Evolutionary conservation across 1,140 invertebrate species (phyloP).

Genomic region (Pentalonia nigronervosa): DNA sequence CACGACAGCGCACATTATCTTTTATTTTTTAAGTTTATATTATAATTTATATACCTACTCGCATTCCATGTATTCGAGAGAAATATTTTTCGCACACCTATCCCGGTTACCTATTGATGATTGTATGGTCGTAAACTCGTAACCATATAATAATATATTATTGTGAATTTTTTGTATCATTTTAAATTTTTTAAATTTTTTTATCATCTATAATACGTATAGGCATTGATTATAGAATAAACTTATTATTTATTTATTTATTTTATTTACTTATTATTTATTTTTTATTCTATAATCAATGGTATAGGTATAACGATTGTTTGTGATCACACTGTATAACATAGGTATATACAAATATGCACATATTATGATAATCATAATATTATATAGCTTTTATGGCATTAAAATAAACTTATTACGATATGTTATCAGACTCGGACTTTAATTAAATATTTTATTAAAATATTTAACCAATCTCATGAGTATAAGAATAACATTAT

Average conservation of each 20-base stretch:
- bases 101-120: not conserved
- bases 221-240: too few species aligned
- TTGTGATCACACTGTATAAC: not conserved
- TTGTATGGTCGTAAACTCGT: not conserved
- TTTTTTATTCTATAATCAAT: too few species aligned
- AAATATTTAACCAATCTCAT: not conserved
- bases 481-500: not conserved
- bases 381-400: not conserved
- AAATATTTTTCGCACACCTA: not conserved
- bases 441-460: slow-evolving; percentile 15
- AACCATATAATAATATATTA: not conserved
- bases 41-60: too few species aligned
- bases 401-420: not conserved
- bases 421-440: not conserved
- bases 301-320: too few species aligned
- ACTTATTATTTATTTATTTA: too few species aligned
- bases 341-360: not conserved
- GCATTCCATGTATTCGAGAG: not conserved
- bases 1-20: not conserved
- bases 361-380: not conserved
- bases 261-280: too few species aligned
- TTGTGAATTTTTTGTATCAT: not conserved
- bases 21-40: not conserved
- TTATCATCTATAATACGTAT: too few species aligned
- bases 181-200: too few species aligned